phyloP scores from a whole-genome alignment of 2,113 vertebrate genomes.

The Hemiscyllium ocellatum region DNA sequence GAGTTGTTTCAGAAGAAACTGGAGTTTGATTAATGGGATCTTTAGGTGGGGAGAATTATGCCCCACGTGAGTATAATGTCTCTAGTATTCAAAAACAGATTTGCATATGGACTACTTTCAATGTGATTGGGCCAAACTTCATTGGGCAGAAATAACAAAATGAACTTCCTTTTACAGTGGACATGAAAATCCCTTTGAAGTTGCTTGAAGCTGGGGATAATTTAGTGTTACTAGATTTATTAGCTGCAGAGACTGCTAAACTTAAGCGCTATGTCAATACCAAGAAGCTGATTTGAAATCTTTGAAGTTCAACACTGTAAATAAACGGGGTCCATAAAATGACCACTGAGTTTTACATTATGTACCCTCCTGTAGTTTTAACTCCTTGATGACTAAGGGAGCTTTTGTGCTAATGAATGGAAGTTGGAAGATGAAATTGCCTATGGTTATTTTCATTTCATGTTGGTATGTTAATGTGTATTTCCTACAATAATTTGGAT shows the following conservation, averaged over 20 bases:
- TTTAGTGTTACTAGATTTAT: neutral
- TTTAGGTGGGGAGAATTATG: neutral
- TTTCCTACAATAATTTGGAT: neutral
- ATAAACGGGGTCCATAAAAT: neutral
- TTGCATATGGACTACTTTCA: neutral
- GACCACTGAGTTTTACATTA: neutral
- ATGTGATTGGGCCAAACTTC: conserved; percentile 1
- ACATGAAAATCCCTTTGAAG: conserved; percentile 12
- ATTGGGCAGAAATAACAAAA: neutral
- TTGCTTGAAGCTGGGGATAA: neutral
- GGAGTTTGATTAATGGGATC: neutral
- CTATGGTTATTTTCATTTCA: neutral
- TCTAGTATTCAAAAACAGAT: neutral
- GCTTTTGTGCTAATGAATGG: neutral
- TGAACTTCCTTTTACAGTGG: neutral
- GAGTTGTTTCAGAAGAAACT: neutral
- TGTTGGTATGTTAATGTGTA: neutral
- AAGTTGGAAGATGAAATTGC: neutral
- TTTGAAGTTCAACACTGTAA: neutral
- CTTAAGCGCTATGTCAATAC: neutral
- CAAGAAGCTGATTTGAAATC: neutral
- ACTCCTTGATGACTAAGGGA: neutral
- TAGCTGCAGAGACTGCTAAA: neutral
- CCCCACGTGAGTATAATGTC: neutral
- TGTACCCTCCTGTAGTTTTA: neutral